Conservation (phyloP, 2,888 invertebrate species). For the Eudemis profundana region DNA sequence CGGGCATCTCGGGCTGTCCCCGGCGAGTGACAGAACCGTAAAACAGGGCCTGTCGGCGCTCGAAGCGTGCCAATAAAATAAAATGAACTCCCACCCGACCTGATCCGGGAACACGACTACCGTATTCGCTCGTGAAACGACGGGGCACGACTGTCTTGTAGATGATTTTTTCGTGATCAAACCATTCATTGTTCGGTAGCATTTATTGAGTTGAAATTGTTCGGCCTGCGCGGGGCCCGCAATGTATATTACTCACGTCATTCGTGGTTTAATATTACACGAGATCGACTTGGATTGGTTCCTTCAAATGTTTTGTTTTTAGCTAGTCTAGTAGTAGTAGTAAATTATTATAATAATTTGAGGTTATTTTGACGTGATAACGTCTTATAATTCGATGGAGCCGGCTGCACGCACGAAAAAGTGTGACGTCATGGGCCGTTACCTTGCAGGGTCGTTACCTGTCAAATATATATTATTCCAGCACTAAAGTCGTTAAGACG, state of each 20-base stretch:
- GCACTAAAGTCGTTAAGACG: too few species aligned
- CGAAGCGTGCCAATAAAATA: slow-evolving; percentile 44
- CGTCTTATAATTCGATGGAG: too few species aligned
- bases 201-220: slow-evolving; percentile 81
- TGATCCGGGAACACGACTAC: slow-evolving; percentile 71
- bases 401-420: too few species aligned
- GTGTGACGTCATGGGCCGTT: too few species aligned
- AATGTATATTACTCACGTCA: slow-evolving; percentile 65
- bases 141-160: slow-evolving; percentile 79
- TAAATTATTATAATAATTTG: too few species aligned
- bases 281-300: neutral
- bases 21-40: slow-evolving; percentile 40
- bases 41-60: slow-evolving; percentile 40
- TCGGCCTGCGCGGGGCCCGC: slow-evolving; percentile 65
- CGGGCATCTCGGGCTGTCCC: slow-evolving; percentile 34
- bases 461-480: too few species aligned
- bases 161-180: slow-evolving; percentile 84
- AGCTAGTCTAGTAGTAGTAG: too few species aligned
- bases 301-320: too few species aligned
- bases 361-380: too few species aligned
- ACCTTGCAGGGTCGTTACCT: too few species aligned
- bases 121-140: slow-evolving; percentile 66
- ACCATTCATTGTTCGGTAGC: slow-evolving; percentile 83
- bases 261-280: slow-evolving; percentile 26
- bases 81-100: slow-evolving; percentile 44